phyloP scores from a whole-genome alignment of 2,888 invertebrate genomes.

The Prosapia bicincta region DNA sequence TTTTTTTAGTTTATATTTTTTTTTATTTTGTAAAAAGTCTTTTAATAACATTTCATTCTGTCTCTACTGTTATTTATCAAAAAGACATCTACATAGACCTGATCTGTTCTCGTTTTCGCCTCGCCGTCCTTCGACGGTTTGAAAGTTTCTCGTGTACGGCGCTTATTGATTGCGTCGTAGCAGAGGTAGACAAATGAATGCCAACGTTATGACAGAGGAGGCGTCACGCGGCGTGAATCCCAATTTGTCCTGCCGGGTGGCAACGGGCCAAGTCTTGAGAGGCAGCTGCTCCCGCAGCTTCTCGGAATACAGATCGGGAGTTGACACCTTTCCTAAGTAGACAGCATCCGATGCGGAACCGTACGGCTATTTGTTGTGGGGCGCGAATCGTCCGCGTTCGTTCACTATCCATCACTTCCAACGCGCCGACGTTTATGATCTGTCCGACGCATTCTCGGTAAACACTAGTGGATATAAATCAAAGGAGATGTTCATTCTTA shows the following conservation, averaged over 20 bases:
- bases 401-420: not conserved
- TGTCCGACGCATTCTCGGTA: no score
- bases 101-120: no score
- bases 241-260: not conserved
- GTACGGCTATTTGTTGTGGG: not conserved
- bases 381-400: not conserved
- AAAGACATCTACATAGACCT: no score
- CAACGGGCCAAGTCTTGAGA: not conserved
- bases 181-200: not conserved
- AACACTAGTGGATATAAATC: no score
- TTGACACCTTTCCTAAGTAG: not conserved
- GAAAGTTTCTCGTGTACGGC: no score
- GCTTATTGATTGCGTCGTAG: not conserved
- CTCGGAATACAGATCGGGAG: not conserved
- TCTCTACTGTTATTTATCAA: no score
- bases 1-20: no score
- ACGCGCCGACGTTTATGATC: no score
- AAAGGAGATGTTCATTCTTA: no score
- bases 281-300: not conserved
- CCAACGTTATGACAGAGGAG: not conserved
- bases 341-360: not conserved
- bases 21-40: no score
- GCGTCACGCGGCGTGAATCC: not conserved
- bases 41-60: no score
- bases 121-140: no score